Percentiles rank a stretch among this genome's conserved stretches.
These are phyloP conservation scores for Microplitis mediator DNA, from an alignment of 1,140 invertebrate genomes.

Conservation along the genomic window DNA sequence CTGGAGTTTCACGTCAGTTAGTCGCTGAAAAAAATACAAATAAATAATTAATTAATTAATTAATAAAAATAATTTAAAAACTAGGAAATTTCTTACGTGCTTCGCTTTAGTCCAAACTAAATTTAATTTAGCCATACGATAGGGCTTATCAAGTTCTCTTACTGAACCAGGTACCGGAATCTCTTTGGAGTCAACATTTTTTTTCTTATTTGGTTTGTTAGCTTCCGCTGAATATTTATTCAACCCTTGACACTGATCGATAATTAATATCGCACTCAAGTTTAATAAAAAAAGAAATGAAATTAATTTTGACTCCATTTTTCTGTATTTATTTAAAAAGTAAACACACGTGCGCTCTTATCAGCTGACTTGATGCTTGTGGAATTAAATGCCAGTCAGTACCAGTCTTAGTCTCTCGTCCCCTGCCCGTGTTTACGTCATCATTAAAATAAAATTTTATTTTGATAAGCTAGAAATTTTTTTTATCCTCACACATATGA, in stretches of 20 bases:
- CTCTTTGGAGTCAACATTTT: slow-evolving; percentile 46
- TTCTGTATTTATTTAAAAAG: too few relatives aligned
- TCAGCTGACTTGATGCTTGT: too few relatives aligned
- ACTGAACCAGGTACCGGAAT: slow-evolving; percentile 58
- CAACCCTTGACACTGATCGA: slow-evolving; percentile 22
- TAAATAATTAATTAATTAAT: not conserved
- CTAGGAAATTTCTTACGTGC: slow-evolving; percentile 65
- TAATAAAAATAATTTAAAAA: not conserved
- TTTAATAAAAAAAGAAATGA: too few relatives aligned
- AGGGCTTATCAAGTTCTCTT: slow-evolving; percentile 75
- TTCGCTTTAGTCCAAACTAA: slow-evolving; percentile 83
- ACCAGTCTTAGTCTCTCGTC: too few relatives aligned
- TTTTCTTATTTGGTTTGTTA: slow-evolving; percentile 52
- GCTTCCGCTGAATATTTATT: slow-evolving; percentile 68
- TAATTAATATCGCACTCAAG: too few relatives aligned
- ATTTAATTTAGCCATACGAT: slow-evolving; percentile 85
- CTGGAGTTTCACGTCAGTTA: slow-evolving; percentile 83
- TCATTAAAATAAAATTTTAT: too few relatives aligned
- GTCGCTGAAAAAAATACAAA: slow-evolving; percentile 64
- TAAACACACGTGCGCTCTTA: too few relatives aligned
- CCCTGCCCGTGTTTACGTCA: too few relatives aligned
- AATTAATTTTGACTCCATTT: too few relatives aligned
- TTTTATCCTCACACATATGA: too few relatives aligned
- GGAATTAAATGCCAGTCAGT: too few relatives aligned
- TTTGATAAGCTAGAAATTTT: too few relatives aligned